Evolutionary conservation across 2,113 vertebrate species (phyloP).

Genomic region (Diphyllodes magnificus): DNA sequence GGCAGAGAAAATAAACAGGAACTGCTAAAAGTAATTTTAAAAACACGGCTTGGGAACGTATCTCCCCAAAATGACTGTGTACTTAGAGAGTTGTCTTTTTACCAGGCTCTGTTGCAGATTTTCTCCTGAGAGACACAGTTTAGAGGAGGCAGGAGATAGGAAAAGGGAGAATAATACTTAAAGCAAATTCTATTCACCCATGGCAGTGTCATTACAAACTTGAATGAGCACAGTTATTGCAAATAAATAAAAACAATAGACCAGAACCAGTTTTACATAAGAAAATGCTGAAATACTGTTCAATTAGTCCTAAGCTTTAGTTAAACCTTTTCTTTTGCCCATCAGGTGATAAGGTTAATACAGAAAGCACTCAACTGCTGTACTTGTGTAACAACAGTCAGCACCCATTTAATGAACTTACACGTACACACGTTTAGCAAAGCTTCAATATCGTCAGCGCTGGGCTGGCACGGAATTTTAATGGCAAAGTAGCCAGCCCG

Average conservation of each 20-base stretch:
- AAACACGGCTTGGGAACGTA: background rate
- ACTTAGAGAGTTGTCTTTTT: constrained; percentile 59
- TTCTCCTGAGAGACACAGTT: constrained; percentile 69
- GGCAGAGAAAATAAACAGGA: constrained; percentile 65
- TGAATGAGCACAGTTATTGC: constrained; percentile 79
- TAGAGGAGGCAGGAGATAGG: constrained; percentile 65
- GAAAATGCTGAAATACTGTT: constrained; percentile 74
- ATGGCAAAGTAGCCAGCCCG: background rate
- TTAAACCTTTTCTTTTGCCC: constrained; percentile 71
- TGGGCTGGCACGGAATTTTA: constrained; percentile 46
- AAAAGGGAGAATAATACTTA: constrained; percentile 73
- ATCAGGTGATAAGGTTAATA: constrained; percentile 72
- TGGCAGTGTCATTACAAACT: constrained; percentile 82
- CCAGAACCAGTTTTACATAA: constrained; percentile 80
- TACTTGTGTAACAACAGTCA: constrained; percentile 45
- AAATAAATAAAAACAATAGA: constrained; percentile 84
- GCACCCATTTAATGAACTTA: constrained; percentile 45
- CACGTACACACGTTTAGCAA: constrained; percentile 50
- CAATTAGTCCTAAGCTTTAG: constrained; percentile 71
- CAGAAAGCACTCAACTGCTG: constrained; percentile 66
- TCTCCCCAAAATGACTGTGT: constrained; percentile 44
- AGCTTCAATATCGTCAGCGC: background rate
- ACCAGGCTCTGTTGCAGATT: constrained; percentile 62
- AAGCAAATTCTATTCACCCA: constrained; percentile 79
- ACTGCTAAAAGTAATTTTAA: constrained; percentile 62